Conservation (phyloP, 2,113 vertebrate genomes). For the Phycodurus eques region DNA sequence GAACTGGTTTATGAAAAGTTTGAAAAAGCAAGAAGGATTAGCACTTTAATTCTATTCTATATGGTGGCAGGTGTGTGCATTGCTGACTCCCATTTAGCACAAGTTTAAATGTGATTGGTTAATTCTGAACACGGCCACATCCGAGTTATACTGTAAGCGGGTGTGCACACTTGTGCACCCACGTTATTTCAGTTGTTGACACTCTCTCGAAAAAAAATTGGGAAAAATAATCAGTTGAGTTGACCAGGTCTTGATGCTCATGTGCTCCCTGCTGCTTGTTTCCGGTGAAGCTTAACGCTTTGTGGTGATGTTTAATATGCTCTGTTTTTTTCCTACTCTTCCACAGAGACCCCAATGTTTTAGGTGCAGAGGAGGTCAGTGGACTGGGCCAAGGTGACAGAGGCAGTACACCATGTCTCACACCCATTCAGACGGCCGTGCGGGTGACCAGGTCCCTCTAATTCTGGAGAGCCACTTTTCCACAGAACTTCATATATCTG, state of each 20-base stretch:
- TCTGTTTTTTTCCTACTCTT: not conserved
- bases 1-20: no score
- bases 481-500: slow-evolving; percentile 59
- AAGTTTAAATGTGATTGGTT: no score
- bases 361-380: slow-evolving; percentile 29
- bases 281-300: not conserved
- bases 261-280: not conserved
- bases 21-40: no score
- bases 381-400: not conserved
- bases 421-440: slow-evolving; percentile 52
- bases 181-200: no score
- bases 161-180: no score
- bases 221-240: no score
- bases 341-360: slow-evolving; percentile 25
- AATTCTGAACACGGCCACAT: no score
- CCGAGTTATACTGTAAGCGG: no score
- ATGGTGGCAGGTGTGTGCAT: no score
- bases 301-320: not conserved
- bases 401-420: slow-evolving; percentile 69
- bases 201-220: no score
- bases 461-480: slow-evolving; percentile 72
- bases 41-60: no score
- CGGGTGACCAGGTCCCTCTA: slow-evolving; percentile 61
- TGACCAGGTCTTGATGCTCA: not conserved
- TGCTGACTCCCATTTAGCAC: no score